These are phyloP conservation scores for Leptoteleia sp. DNA, from an alignment of 1,140 invertebrate species.

Conservation along the genomic window DNA sequence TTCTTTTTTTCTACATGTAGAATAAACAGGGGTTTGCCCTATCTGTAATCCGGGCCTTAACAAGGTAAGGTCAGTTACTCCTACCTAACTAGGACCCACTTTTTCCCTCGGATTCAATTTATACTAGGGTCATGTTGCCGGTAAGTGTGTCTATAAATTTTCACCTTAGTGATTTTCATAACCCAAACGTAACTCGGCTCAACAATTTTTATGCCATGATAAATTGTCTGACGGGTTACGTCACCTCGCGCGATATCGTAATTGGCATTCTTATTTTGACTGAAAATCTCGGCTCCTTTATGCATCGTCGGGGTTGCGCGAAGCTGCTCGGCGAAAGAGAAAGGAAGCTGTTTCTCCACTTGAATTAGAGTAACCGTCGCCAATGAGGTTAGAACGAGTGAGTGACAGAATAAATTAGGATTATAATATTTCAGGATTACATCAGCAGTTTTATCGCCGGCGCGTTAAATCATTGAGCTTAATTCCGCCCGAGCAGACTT, in stretches of 20 bases:
- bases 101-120: too few species aligned
- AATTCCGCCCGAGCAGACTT: slow-evolving; percentile 26
- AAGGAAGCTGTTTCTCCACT: slow-evolving; percentile 46
- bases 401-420: slow-evolving; percentile 60
- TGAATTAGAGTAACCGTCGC: slow-evolving; percentile 54
- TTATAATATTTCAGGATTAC: slow-evolving; percentile 61
- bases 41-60: too few species aligned
- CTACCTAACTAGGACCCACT: too few species aligned
- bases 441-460: slow-evolving; percentile 49
- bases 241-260: slow-evolving; percentile 32
- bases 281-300: slow-evolving; percentile 30
- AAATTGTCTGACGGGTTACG: slow-evolving; percentile 31
- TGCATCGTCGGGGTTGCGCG: slow-evolving; percentile 27
- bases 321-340: slow-evolving; percentile 50
- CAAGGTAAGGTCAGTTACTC: too few species aligned
- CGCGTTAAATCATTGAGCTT: slow-evolving; percentile 41
- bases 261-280: slow-evolving; percentile 56
- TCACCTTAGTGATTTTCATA: slow-evolving; percentile 1
- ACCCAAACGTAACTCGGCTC: neutral
- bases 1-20: too few species aligned
- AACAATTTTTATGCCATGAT: slow-evolving; percentile 4
- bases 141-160: too few species aligned
- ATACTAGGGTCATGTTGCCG: too few species aligned
- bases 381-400: slow-evolving; percentile 52
- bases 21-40: too few species aligned